Base-by-base conservation (phyloP, 2,888 invertebrate species). In the Hydroisotoma schaefferi region DNA sequence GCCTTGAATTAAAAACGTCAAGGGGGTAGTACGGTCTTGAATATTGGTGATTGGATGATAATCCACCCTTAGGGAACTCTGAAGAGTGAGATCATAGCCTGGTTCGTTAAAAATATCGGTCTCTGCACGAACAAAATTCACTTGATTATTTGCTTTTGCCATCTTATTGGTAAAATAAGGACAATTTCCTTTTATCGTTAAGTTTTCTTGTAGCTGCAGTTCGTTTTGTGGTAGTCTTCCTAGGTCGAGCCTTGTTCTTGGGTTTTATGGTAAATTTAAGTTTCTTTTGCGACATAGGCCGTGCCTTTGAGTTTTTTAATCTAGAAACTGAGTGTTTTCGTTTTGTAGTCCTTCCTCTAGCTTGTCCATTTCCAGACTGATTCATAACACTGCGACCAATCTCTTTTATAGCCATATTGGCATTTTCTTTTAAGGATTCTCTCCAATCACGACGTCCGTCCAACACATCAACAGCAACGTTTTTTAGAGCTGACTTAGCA, bases 311-410 rank as follows among this genome's bases (percentile, higher is more conserved):
- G n/a, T n/a, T n/a, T n/a, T n/a, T n/a, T n/a, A n/a, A n/a, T n/a
- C n/a, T n/a, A n/a, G n/a, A n/a, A n/a, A n/a, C n/a, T n/a, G n/a
- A n/a, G n/a, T n/a, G n/a, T 10, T 47, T 47, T 6, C 47, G 23
- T 20, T 26, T 26, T 47, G 12, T 47, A 8, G 20, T 20, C n/a
- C 23, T 6, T 8, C 25, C 23, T 22, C 47, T 8, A 20, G n/a
- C n/a, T n/a, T n/a, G n/a, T n/a, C 47, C 47, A 47, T 4, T 47
- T 23, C 20, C n/a, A 4, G 47, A 26, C 47, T 47, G 47, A 47
- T 26, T 26, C 20, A 47, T 26, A 47, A 47, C 20, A 10, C 23
- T 15, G n/a, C 4, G 18, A 15, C 47, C 47, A 6, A 47, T 26
- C 4, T 12, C 47, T 22, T 20, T 47, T 47, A 47, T 22, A 22